Percentiles rank a stretch among this genome's conserved stretches.
Conservation (phyloP, 2,888 invertebrate genomes). For the Leucophora obtusa region DNA sequence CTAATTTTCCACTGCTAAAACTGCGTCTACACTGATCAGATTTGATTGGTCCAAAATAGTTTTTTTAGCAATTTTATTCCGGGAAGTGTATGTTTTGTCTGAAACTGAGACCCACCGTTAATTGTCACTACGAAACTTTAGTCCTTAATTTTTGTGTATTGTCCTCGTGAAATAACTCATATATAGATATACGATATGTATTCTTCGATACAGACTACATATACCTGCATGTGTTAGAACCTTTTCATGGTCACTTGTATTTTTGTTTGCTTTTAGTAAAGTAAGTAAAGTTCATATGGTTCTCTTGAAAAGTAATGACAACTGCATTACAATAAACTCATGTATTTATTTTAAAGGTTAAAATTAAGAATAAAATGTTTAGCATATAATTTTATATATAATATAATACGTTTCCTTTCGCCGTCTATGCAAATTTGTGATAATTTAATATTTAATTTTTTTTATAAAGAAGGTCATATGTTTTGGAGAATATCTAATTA, state of each 20-base stretch:
- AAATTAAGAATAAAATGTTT: not conserved
- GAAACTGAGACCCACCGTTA: too few species aligned
- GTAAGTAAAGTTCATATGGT: slow-evolving; percentile 39
- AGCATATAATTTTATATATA: slow-evolving; percentile 1
- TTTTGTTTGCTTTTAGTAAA: slow-evolving; percentile 24
- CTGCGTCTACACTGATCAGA: too few species aligned
- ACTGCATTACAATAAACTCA: slow-evolving; percentile 48
- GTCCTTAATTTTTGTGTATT: too few species aligned
- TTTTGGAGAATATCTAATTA: too few species aligned
- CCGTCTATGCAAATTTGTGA: not conserved
- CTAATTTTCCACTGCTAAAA: too few species aligned
- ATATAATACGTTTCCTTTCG: not conserved
- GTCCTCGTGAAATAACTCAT: not conserved
- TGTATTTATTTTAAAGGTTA: slow-evolving; percentile 34
- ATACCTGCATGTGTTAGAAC: slow-evolving; percentile 20
- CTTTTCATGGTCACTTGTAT: slow-evolving; percentile 54
- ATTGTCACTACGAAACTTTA: too few species aligned
- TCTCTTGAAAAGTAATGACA: slow-evolving; percentile 57
- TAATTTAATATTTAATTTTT: too few species aligned
- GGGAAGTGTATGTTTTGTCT: too few species aligned
- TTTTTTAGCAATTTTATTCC: too few species aligned
- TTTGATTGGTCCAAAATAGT: too few species aligned
- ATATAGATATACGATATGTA: not conserved
- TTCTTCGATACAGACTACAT: too few species aligned
- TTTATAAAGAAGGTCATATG: too few species aligned